Evolutionary conservation across 2,113 vertebrate species (phyloP).

Genomic region (Shinisaurus crocodilurus): DNA sequence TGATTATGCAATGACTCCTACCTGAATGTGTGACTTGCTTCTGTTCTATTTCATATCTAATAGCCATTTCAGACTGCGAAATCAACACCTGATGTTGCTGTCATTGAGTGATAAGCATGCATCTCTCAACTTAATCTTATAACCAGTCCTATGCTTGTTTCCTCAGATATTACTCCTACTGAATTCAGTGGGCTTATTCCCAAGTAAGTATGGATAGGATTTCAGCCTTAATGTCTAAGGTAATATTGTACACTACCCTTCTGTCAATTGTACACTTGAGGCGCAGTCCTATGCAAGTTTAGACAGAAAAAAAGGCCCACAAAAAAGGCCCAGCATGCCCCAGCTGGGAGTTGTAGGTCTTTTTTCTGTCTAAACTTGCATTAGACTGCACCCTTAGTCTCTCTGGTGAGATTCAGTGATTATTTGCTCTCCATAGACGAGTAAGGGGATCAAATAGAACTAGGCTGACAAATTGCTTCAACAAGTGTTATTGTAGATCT

Average conservation of each 20-base stretch:
- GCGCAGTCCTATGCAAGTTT: too few species aligned
- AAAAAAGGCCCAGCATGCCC: too few species aligned
- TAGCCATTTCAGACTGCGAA: not conserved
- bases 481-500: not conserved
- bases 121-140: not conserved
- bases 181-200: not conserved
- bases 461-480: not conserved
- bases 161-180: not conserved
- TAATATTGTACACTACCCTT: too few species aligned
- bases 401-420: not conserved
- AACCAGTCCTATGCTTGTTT: not conserved
- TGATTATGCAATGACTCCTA: not conserved
- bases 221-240: not conserved
- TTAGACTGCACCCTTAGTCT: too few species aligned
- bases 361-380: too few species aligned
- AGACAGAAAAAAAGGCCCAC: too few species aligned
- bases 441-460: not conserved
- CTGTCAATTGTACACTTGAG: not conserved
- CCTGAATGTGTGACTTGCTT: not conserved
- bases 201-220: not conserved
- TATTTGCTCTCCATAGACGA: not conserved
- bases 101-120: not conserved
- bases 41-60: not conserved
- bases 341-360: too few species aligned
- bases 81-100: too few species aligned